A percentile compares a stretch with the other conserved stretches of the same genome.
Conservation (phyloP, 2,113 vertebrate species). For the Myotis yumanensis region DNA sequence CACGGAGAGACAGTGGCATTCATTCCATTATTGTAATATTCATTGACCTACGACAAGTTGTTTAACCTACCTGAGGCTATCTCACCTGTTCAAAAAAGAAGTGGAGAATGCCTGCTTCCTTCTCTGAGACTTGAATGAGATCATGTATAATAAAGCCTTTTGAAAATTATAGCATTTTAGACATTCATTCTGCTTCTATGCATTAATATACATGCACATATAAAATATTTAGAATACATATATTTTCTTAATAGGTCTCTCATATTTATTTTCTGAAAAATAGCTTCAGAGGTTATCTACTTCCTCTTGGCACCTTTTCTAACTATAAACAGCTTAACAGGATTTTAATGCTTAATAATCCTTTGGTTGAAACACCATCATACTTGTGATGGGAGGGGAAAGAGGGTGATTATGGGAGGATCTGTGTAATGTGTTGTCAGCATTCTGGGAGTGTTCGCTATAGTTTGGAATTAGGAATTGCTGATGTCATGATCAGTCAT, state of each 20-base stretch:
- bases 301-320: neutral
- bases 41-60: neutral
- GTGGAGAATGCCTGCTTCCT: neutral
- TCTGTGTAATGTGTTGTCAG: slow-evolving; percentile 34
- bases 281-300: neutral
- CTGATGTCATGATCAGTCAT: slow-evolving; percentile 76
- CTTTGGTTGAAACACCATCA: slow-evolving; percentile 6
- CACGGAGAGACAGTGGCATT: neutral
- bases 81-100: neutral
- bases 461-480: slow-evolving; percentile 70
- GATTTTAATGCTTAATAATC: slow-evolving; percentile 51
- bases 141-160: neutral
- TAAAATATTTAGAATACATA: neutral
- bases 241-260: neutral
- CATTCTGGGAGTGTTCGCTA: slow-evolving; percentile 59
- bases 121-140: slow-evolving; percentile 13
- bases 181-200: neutral
- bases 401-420: slow-evolving; percentile 36
- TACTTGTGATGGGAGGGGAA: neutral
- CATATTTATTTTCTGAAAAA: neutral
- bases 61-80: neutral
- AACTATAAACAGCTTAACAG: neutral
- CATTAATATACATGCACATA: neutral
- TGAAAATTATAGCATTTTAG: slow-evolving; percentile 13
- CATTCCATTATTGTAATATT: neutral